These are phyloP conservation scores for Dipodomys ordii DNA, from an alignment of 2,113 vertebrate genomes.

Conservation along the genomic window DNA sequence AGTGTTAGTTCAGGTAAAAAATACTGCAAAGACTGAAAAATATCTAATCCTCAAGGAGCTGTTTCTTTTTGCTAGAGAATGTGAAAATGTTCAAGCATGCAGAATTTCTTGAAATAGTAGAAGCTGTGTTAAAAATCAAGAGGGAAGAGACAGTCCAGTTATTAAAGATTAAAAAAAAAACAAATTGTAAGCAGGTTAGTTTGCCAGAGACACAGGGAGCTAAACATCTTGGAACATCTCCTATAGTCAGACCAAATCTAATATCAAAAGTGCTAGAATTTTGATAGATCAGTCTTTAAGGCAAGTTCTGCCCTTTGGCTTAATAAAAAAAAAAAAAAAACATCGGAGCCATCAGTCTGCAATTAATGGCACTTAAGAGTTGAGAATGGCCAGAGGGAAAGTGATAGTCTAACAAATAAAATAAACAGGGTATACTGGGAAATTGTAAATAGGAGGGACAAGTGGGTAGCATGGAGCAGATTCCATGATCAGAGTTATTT, in stretches of 20 bases:
- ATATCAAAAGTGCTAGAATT: neutral
- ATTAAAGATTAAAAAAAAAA: neutral
- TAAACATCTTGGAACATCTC: neutral
- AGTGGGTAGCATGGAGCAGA: neutral
- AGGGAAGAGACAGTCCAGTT: neutral
- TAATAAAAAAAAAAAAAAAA: neutral
- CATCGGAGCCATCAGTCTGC: neutral
- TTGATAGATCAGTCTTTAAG: neutral
- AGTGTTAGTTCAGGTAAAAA: too few relatives aligned
- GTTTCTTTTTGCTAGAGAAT: neutral
- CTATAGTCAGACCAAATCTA: too few relatives aligned
- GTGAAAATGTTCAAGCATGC: neutral
- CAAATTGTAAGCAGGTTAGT: neutral
- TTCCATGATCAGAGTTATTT: neutral
- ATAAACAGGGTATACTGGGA: neutral
- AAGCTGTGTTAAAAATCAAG: neutral
- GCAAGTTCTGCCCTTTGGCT: neutral
- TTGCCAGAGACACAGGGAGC: neutral
- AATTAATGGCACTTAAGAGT: conserved; percentile 33
- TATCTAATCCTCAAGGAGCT: neutral
- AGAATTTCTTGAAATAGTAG: neutral
- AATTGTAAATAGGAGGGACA: neutral
- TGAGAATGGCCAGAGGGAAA: neutral
- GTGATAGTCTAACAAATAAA: neutral
- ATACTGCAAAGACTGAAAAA: neutral